Percentiles rank a stretch among this genome's conserved stretches.
These are phyloP conservation scores for Synaphobranchus kaupii DNA, from an alignment of 2,797 vertebrate genomes.

Conservation along the genomic window DNA sequence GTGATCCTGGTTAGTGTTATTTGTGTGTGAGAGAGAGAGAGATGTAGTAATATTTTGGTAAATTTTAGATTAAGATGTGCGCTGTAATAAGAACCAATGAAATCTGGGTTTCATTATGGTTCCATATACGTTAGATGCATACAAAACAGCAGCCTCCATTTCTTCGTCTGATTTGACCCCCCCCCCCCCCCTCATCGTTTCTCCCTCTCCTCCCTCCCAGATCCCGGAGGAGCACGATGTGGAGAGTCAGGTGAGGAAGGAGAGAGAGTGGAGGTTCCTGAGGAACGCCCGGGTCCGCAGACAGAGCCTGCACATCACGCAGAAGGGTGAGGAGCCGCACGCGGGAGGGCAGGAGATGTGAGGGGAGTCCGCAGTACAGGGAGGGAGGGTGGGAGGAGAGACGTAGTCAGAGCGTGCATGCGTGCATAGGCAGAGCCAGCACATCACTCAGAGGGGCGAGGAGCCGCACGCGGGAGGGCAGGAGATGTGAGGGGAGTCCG, in stretches of 20 bases:
- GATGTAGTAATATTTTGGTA: neutral
- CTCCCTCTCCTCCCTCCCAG: slow-evolving; percentile 56
- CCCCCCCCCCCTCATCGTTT: neutral
- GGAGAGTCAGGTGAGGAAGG: slow-evolving; percentile 94
- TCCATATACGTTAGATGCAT: neutral
- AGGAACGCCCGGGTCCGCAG: slow-evolving; percentile 84
- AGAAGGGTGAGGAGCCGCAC: slow-evolving; percentile 76
- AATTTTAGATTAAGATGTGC: neutral
- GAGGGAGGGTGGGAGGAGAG: neutral
- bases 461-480: neutral
- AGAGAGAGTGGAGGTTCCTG: slow-evolving; percentile 94
- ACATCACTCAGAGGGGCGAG: slow-evolving; percentile 87
- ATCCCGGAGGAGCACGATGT: slow-evolving; percentile 94
- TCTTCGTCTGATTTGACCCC: neutral
- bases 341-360: neutral
- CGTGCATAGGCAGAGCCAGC: slow-evolving; percentile 85
- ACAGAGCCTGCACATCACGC: slow-evolving; percentile 85
- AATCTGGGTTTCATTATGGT: neutral
- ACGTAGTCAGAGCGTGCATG: no score
- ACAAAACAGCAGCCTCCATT: neutral
- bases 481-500: neutral
- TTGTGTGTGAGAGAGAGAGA: neutral
- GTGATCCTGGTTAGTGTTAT: neutral
- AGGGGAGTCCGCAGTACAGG: neutral
- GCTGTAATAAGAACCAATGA: neutral